These are phyloP conservation scores for Sminthopsis crassicaudata DNA, from an alignment of 2,113 vertebrate genomes.

Conservation along the genomic window DNA sequence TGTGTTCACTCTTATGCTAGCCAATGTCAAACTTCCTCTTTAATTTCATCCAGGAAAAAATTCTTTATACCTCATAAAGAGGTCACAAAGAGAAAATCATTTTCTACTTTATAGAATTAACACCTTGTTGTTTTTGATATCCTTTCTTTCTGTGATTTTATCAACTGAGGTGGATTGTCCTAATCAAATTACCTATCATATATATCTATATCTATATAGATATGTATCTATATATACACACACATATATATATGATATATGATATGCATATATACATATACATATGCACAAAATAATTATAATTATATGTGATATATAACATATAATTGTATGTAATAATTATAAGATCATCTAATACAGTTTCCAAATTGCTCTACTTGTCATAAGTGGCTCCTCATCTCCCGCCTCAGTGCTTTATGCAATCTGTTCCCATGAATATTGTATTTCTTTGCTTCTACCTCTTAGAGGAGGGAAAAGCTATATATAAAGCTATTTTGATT, in stretches of 20 bases:
- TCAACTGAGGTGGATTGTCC: neutral
- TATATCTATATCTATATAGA: too few relatives aligned
- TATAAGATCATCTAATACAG: neutral
- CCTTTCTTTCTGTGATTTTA: neutral
- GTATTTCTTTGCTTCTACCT: neutral
- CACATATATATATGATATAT: neutral
- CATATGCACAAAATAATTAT: neutral
- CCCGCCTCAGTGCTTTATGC: neutral
- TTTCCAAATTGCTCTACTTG: neutral
- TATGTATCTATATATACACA: too few relatives aligned
- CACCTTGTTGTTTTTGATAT: neutral
- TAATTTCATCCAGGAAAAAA: neutral
- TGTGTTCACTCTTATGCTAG: neutral
- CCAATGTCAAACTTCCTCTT: neutral
- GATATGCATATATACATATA: neutral
- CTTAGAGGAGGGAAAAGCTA: neutral
- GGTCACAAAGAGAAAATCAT: neutral
- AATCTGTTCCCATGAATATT: neutral
- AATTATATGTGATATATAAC: neutral
- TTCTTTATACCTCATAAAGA: neutral
- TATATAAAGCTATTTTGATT: neutral
- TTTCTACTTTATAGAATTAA: neutral
- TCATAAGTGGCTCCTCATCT: neutral
- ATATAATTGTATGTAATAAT: neutral
- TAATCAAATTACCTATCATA: neutral